phyloP scores from a whole-genome alignment of 1,140 invertebrate species.

The Mya arenaria region DNA sequence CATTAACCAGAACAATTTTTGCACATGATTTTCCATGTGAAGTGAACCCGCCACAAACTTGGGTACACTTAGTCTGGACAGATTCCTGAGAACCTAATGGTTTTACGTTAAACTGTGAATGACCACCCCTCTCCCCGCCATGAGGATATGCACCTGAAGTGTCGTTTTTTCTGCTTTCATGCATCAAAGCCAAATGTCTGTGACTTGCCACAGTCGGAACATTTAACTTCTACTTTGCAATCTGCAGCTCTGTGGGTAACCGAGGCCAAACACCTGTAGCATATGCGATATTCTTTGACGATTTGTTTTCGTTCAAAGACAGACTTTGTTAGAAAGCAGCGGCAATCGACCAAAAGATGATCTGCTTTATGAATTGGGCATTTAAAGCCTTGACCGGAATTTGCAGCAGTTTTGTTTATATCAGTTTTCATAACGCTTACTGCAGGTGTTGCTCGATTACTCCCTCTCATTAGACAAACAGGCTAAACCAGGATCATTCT shows the following conservation, averaged over 20 bases:
- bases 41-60: conserved; percentile 10
- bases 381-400: neutral
- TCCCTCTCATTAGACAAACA: neutral
- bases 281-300: neutral
- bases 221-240: neutral
- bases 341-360: conserved; percentile 1
- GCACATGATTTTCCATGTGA: conserved; percentile 47
- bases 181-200: neutral
- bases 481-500: neutral
- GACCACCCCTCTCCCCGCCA: conserved; percentile 42
- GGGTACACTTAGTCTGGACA: conserved; percentile 40
- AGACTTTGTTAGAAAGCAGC: conserved; percentile 8
- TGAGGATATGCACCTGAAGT: neutral
- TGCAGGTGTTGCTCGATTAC: neutral
- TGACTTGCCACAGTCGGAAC: neutral
- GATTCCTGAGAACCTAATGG: no score
- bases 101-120: no score
- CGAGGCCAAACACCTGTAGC: neutral
- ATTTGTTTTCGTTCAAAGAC: neutral
- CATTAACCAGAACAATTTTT: conserved; percentile 42
- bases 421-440: neutral
- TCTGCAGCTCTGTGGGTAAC: neutral
- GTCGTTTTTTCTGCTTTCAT: neutral
- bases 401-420: neutral
- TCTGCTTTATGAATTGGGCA: neutral